Evolutionary conservation across 2,113 vertebrate species (phyloP), one percentile per base, ranked within the genome.

Genomic region (Podarcis raffonei): DNA sequence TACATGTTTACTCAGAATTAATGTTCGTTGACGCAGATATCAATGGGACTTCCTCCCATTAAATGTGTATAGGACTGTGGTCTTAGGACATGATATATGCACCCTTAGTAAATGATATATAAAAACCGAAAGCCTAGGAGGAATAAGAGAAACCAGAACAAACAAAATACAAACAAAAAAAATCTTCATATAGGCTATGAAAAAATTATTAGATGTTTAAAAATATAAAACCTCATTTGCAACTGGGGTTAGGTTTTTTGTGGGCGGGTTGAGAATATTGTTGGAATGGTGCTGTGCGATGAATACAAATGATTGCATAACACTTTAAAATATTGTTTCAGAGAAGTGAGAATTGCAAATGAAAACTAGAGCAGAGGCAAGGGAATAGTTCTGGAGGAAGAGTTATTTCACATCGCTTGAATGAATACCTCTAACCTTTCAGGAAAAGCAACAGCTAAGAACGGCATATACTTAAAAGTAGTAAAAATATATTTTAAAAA

Each of bases 161-260:
- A 53, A 20, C 2, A 62, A 20, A 18, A 5, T 5, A 20, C 59
- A 20, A 20, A 20, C 23, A 77, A 77, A 48, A 77, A 42, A 12
- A 32, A 0, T 2, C 6, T 42, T 90, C 80, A 83, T 78, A 91
- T 93, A 90, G 92, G 90, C 75, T 69, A 57, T 91, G 91, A 87
- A 90, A 92, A 81, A 65, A 25, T 90, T 86, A 93, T 89, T 93
- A 90, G 87, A 71, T 13, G 83, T 89, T 95, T 89, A 86, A 91
- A 91, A 93, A 83, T 77, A 66, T 81, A 90, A 89, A 82, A 82
- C 93, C 89, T 90, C 89, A 93, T 95, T 93, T 93, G 65, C 62
- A 91, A 82, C 80, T 48, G 77, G 89, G 69, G 35, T 15, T 18
- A 71, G 76, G 37, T 53, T 30, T 86, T 53, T 30, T 78, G 8